phyloP scores from a whole-genome alignment of 2,888 invertebrate genomes.

The Mesopsocus fuscifrons region DNA sequence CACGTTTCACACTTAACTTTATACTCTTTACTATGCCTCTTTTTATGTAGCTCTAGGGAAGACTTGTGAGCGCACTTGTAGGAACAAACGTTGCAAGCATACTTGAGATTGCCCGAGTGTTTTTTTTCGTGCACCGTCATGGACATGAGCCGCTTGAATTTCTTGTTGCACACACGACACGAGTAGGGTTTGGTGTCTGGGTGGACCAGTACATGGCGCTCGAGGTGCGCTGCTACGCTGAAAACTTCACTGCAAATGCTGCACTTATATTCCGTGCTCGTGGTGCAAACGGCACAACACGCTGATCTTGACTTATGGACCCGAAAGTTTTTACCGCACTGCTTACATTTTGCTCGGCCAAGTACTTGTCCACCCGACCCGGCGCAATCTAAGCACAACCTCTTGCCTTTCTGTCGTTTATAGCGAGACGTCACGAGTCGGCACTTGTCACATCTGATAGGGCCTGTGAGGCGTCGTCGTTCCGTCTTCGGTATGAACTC shows the following conservation, averaged over 20 bases:
- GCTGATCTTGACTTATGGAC: background rate
- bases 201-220: conserved; percentile 1
- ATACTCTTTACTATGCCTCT: conserved; percentile 15
- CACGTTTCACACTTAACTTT: conserved; percentile 14
- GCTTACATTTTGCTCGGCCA: too few species aligned
- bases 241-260: conserved; percentile 1
- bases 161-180: conserved; percentile 13
- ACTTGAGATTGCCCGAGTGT: conserved; percentile 14
- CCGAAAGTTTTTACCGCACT: too few species aligned
- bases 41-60: conserved; percentile 14
- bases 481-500: background rate
- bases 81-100: conserved; percentile 14
- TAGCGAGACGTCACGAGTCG: background rate
- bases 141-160: conserved; percentile 14
- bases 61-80: conserved; percentile 13
- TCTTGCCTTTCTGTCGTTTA: too few species aligned
- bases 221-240: conserved; percentile 3
- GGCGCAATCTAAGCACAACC: too few species aligned
- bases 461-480: too few species aligned
- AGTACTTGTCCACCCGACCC: background rate
- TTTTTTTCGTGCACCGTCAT: conserved; percentile 14
- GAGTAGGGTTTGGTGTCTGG: conserved; percentile 13
- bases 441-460: background rate
- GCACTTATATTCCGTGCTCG: conserved; percentile 1
- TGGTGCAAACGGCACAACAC: background rate